phyloP scores from a whole-genome alignment of 1,140 invertebrate genomes.

The Oedothorax gibbosus region DNA sequence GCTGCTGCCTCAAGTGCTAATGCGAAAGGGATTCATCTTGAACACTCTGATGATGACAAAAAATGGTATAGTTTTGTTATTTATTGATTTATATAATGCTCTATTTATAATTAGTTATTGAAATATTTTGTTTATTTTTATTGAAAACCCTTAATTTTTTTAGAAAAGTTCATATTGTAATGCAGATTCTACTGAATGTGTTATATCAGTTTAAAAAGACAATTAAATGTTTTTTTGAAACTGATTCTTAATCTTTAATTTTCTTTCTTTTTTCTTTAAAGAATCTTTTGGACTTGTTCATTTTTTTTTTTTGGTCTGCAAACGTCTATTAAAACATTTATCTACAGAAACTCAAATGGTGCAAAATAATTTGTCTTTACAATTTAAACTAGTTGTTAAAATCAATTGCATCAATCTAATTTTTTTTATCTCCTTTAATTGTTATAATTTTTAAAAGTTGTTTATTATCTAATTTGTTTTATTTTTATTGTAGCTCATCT shows the following conservation, averaged over 20 bases:
- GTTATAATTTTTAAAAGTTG: neutral
- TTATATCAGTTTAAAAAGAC: too few species aligned
- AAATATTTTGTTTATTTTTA: neutral
- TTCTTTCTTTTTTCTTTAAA: too few species aligned
- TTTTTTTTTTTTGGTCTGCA: too few species aligned
- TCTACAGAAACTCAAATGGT: too few species aligned
- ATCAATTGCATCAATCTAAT: neutral
- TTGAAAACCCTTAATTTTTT: neutral
- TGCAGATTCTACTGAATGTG: too few species aligned
- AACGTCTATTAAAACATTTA: too few species aligned
- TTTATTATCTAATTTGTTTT: neutral
- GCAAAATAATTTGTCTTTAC: too few species aligned
- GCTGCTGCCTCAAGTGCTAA: constrained; percentile 1
- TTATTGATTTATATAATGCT: neutral
- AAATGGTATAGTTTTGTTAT: constrained; percentile 19
- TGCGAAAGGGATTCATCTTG: constrained; percentile 12
- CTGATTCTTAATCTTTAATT: too few species aligned
- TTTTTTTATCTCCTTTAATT: neutral
- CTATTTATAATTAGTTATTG: too few species aligned
- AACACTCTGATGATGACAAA: constrained; percentile 26
- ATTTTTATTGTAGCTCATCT: constrained; percentile 35
- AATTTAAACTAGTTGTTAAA: neutral
- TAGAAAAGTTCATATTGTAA: too few species aligned
- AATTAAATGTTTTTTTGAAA: too few species aligned
- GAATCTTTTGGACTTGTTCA: too few species aligned